phyloP scores from a whole-genome alignment of 2,797 vertebrate species.

The Gadopsis marmoratus region DNA sequence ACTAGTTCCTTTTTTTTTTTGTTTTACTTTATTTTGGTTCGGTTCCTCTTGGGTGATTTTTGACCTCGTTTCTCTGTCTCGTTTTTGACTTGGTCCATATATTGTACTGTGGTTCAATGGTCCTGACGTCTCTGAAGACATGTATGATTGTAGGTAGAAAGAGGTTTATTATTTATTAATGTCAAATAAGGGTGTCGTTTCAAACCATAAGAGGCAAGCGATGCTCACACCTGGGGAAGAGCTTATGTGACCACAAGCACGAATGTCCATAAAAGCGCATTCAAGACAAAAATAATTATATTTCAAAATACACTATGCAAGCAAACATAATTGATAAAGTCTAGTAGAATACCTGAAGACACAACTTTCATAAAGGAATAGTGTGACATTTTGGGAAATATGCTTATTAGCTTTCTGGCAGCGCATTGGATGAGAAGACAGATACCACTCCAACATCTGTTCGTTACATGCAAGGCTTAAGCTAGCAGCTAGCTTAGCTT shows the following conservation, averaged over 20 bases:
- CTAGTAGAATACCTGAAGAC: not conserved
- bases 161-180: not conserved
- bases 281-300: not conserved
- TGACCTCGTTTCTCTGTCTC: no score
- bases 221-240: not conserved
- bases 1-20: not conserved
- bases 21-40: not conserved
- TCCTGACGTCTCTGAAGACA: not conserved
- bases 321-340: not conserved
- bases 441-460: not conserved
- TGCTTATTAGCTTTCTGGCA: not conserved
- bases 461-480: not conserved
- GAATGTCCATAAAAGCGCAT: not conserved
- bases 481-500: slow-evolving; percentile 1
- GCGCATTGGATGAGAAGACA: not conserved
- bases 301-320: not conserved
- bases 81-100: not conserved
- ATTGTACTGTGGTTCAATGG: not conserved
- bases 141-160: not conserved
- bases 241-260: not conserved
- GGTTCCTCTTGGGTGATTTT: not conserved
- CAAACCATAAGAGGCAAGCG: not conserved
- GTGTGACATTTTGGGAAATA: not conserved
- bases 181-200: not conserved
- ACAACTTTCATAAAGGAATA: not conserved